phyloP scores from a whole-genome alignment of 1,140 invertebrate genomes.

The Triops cancriformis region DNA sequence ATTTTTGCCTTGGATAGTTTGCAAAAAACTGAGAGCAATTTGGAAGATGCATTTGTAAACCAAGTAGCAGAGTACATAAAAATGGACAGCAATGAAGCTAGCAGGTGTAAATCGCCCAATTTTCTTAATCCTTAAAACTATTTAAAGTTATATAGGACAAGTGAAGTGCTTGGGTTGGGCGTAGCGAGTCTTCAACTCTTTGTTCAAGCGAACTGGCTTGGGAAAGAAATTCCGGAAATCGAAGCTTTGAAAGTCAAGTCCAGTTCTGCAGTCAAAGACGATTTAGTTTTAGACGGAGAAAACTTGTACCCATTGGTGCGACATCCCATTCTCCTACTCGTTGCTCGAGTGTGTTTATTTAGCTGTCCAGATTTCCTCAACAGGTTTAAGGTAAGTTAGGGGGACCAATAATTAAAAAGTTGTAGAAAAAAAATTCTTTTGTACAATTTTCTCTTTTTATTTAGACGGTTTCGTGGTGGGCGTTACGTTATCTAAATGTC shows the following conservation, averaged over 20 bases:
- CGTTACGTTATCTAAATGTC: slow-evolving; percentile 55
- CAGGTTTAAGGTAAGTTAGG: slow-evolving; percentile 31
- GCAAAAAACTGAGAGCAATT: not conserved
- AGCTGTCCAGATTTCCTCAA: slow-evolving; percentile 39
- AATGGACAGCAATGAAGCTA: not conserved
- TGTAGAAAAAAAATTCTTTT: slow-evolving; percentile 15
- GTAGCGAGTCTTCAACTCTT: slow-evolving; percentile 58
- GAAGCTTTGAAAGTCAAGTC: not conserved
- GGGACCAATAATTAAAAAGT: too few relatives aligned
- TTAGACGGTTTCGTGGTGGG: slow-evolving; percentile 59
- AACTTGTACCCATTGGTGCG: slow-evolving; percentile 46
- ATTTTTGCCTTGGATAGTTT: not conserved
- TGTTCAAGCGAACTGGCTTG: slow-evolving; percentile 70
- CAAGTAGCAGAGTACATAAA: not conserved
- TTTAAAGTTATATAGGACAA: slow-evolving; percentile 20
- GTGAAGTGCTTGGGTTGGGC: slow-evolving; percentile 42
- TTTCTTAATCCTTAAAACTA: too few relatives aligned
- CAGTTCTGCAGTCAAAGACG: slow-evolving; percentile 30
- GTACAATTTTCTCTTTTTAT: slow-evolving; percentile 30
- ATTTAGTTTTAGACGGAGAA: slow-evolving; percentile 37
- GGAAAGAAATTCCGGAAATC: slow-evolving; percentile 46
- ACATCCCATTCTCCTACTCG: slow-evolving; percentile 54
- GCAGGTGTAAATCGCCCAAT: not conserved
- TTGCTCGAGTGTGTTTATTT: slow-evolving; percentile 56
- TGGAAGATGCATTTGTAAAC: not conserved